Percentiles rank a stretch among this genome's conserved stretches.
Conservation (phyloP, 2,888 invertebrate genomes). For the Clunio marinus region DNA sequence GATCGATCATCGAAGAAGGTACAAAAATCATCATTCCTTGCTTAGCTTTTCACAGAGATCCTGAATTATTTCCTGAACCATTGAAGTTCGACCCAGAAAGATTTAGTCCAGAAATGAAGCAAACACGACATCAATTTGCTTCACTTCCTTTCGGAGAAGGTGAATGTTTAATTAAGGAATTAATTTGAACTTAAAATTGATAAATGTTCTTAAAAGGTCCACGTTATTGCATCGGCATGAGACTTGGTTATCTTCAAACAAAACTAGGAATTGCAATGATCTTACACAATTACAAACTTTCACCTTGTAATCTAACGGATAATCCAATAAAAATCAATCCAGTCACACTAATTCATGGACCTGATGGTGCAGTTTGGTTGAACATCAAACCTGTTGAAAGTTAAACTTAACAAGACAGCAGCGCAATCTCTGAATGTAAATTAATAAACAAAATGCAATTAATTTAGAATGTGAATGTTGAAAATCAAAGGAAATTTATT, state of each 20-base stretch:
- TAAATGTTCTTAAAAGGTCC: conserved; percentile 12
- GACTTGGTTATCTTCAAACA: conserved; percentile 39
- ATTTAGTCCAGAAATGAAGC: conserved; percentile 55
- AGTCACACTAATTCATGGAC: not conserved
- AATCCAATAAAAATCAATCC: conserved; percentile 1
- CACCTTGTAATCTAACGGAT: conserved; percentile 32
- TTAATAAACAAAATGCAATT: too few relatives aligned
- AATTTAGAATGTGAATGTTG: too few relatives aligned
- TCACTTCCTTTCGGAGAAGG: conserved; percentile 40
- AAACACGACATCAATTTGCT: conserved; percentile 41
- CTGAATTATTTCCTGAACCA: conserved; percentile 56
- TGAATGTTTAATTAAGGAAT: not conserved
- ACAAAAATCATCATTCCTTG: conserved; percentile 51
- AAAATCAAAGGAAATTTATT: too few relatives aligned
- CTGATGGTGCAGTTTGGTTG: not conserved
- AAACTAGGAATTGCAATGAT: conserved; percentile 39
- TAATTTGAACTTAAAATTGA: too few relatives aligned
- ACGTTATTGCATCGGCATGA: conserved; percentile 38
- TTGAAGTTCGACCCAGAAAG: conserved; percentile 57
- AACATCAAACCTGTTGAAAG: not conserved
- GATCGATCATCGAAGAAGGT: conserved; percentile 51
- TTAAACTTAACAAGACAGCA: not conserved
- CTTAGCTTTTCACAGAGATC: conserved; percentile 55
- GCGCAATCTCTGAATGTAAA: too few relatives aligned
- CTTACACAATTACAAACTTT: conserved; percentile 37